Evolutionary conservation across 2,888 invertebrate genomes (phyloP).

Genomic region (Drosophila macrospina): DNA sequence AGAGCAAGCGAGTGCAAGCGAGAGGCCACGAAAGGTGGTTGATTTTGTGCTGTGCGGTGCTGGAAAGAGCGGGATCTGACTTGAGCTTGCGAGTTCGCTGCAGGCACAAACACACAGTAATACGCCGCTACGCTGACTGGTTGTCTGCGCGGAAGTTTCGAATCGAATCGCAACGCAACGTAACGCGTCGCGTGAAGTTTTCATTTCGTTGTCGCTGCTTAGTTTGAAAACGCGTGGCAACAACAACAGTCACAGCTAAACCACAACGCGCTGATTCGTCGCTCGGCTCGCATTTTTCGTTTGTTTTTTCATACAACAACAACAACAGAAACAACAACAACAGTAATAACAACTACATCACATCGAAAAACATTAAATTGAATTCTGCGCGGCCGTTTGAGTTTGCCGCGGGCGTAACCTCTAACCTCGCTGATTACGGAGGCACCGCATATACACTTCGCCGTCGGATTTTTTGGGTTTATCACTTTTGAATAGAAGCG

Average conservation of each 20-base stretch:
- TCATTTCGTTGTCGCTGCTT: constrained; percentile 41
- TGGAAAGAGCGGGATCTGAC: constrained; percentile 26
- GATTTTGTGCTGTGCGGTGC: constrained; percentile 21
- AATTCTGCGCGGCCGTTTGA: constrained; percentile 33
- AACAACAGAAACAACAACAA: constrained; percentile 9
- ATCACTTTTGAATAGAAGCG: constrained; percentile 4
- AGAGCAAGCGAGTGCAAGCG: constrained; percentile 18
- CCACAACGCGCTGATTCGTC: constrained; percentile 28
- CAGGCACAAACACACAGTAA: constrained; percentile 66
- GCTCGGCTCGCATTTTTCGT: constrained; percentile 46
- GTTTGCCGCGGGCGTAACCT: constrained; percentile 63
- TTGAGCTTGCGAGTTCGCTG: constrained; percentile 28
- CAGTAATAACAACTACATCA: constrained; percentile 1
- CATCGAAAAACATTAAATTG: constrained; percentile 31
- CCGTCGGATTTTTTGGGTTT: constrained; percentile 41
- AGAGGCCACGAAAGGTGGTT: constrained; percentile 38
- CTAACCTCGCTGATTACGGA: constrained; percentile 59
- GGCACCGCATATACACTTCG: constrained; percentile 10
- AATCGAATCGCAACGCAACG: constrained; percentile 25
- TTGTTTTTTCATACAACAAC: constrained; percentile 35
- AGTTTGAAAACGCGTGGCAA: constrained; percentile 57
- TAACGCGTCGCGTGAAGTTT: constrained; percentile 38
- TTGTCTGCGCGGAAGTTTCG: constrained; percentile 61
- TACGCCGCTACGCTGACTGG: constrained; percentile 71
- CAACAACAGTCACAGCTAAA: constrained; percentile 49